These are phyloP conservation scores for Tinea semifulvella DNA, from an alignment of 2,888 invertebrate species.

Conservation along the genomic window DNA sequence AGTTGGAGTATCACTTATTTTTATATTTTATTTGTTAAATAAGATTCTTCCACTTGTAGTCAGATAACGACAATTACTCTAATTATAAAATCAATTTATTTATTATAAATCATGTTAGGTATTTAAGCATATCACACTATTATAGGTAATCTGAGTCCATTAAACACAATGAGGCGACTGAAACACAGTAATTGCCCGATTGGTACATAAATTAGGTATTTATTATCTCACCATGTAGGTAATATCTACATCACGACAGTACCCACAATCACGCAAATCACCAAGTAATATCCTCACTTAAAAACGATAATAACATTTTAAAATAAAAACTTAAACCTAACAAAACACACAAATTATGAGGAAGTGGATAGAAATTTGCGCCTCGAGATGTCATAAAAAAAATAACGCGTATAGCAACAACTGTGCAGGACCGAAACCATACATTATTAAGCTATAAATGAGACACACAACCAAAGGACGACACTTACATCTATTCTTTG, in stretches of 20 bases:
- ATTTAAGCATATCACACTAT: too few relatives aligned
- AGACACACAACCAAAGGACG: background rate
- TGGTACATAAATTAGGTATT: constrained; percentile 1
- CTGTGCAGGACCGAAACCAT: background rate
- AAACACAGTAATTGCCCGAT: background rate
- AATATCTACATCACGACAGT: background rate
- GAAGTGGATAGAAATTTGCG: constrained; percentile 12
- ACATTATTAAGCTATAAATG: background rate
- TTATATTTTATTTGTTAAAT: too few relatives aligned
- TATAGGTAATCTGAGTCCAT: background rate
- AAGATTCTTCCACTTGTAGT: too few relatives aligned
- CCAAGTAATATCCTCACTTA: background rate
- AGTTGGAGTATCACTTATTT: too few relatives aligned
- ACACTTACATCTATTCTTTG: background rate
- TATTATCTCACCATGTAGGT: constrained; percentile 8
- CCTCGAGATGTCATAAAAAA: constrained; percentile 11
- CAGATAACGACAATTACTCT: too few relatives aligned
- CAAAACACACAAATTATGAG: constrained; percentile 6
- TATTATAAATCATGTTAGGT: too few relatives aligned
- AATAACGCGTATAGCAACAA: constrained; percentile 6
- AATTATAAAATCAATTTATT: too few relatives aligned
- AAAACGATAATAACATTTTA: constrained; percentile 4
- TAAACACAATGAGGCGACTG: background rate
- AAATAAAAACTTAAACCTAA: background rate
- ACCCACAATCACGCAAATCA: constrained; percentile 4